Base-by-base conservation (phyloP, 2,113 vertebrate species). In the Triplophysa tibetana region DNA sequence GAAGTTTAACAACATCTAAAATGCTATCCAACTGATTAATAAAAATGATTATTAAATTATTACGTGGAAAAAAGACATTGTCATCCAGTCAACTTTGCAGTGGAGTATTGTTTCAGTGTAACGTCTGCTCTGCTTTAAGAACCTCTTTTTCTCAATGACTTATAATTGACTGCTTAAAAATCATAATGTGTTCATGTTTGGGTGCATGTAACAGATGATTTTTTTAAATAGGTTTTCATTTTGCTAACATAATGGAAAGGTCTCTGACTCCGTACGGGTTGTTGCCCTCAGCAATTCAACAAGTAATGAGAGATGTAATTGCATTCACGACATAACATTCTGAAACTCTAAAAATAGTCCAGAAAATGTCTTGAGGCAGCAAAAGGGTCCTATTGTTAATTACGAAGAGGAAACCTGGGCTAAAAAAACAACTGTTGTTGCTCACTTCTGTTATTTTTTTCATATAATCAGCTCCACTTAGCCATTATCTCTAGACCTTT, bases 271-370 rank as follows among this genome's bases (percentile, higher is more conserved):
- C 17, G 38, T 61, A 24, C 45, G 26, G 83, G 76, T 75, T 76
- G 41, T 41, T 29, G 69, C 85, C 77, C 75, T 50, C 33, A 68
- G 83, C 76, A 70, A 58, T 56, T 24, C 58, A 23, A 85, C 72
- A 78, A 73, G 38, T 83, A 88, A 87, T 88, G 79, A 84, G 61
- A 87, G 85, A 85, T 80, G 81, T 86, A 87, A 87, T 90, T 80
- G 81, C 29, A 41, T 19, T 82, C 21, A 63, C 33, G 63, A 23
- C 63, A n/a, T 73, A 75, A 24, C 82, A 50, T 74, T 75, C 81
- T 70, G 75, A 79, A 64, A 67, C 29, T 65, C 70, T 81, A 80
- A 48, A 79, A 75, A 81, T 87, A 62, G 86, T 82, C 74, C 52
- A 41, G 54, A 69, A 26, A 29, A 56, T 80, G 82, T 74, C 81